A percentile compares a stretch with the other conserved stretches of the same genome.
phyloP scores from a whole-genome alignment of 1,140 invertebrate genomes.

The Metopolophium dirhodum region DNA sequence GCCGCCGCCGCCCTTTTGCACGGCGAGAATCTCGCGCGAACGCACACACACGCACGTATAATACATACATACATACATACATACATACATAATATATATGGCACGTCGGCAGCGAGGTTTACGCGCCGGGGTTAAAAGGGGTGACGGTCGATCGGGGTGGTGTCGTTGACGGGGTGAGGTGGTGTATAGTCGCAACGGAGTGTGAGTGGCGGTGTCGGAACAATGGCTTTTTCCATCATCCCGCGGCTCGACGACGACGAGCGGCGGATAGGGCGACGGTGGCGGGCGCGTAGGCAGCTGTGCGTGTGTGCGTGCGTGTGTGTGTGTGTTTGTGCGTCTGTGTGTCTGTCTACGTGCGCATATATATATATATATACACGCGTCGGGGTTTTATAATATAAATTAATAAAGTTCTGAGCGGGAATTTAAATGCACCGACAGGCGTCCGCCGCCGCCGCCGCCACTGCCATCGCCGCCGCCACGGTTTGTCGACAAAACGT shows the following conservation, averaged over 20 bases:
- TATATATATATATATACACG: neutral
- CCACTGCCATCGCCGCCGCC: neutral
- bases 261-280: no score
- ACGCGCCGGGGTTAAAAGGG: constrained; percentile 32
- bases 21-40: neutral
- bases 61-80: neutral
- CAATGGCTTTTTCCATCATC: constrained; percentile 51
- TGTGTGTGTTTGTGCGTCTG: no score
- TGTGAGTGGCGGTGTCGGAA: constrained; percentile 10
- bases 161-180: neutral
- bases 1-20: neutral
- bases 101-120: neutral
- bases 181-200: no score
- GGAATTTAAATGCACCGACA: constrained; percentile 57
- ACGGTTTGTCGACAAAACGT: constrained; percentile 56
- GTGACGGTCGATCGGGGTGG: neutral
- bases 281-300: no score
- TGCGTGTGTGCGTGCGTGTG: no score
- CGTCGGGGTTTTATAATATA: constrained; percentile 56
- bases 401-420: constrained; percentile 57
- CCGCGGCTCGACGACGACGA: neutral
- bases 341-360: neutral
- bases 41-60: neutral
- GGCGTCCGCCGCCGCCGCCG: constrained; percentile 35
- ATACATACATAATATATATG: neutral